These are phyloP conservation scores for Drosophila tristis DNA, from an alignment of 1,140 invertebrate genomes.

Conservation along the genomic window DNA sequence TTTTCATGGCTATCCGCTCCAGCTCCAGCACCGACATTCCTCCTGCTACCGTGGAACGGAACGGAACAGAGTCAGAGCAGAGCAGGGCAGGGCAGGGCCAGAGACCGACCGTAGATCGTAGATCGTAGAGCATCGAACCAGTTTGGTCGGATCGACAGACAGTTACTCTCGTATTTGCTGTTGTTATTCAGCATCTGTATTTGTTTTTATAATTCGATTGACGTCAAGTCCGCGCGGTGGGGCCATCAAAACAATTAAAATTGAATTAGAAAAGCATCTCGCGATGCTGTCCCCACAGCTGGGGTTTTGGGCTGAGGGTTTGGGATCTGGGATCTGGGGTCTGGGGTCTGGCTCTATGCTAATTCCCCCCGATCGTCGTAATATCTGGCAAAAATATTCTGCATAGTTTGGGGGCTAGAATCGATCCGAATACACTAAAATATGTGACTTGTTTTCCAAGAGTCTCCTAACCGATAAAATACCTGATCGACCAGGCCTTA, in stretches of 20 bases:
- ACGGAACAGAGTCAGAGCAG: constrained; percentile 1
- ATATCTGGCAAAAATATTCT: constrained; percentile 36
- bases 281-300: constrained; percentile 47
- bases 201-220: constrained; percentile 79
- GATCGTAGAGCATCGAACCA: constrained; percentile 55
- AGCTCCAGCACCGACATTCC: constrained; percentile 32
- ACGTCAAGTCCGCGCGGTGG: constrained; percentile 61
- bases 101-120: too few relatives aligned
- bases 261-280: constrained; percentile 69
- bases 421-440: constrained; percentile 5
- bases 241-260: constrained; percentile 75
- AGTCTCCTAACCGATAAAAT: constrained; percentile 27
- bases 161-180: constrained; percentile 15
- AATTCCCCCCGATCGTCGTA: constrained; percentile 46
- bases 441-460: constrained; percentile 26
- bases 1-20: constrained; percentile 37
- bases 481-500: not conserved
- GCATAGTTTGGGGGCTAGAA: constrained; percentile 13
- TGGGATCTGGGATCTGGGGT: constrained; percentile 1
- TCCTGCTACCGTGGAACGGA: constrained; percentile 8
- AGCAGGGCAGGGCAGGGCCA: not conserved
- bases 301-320: constrained; percentile 10
- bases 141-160: constrained; percentile 43
- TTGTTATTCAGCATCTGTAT: constrained; percentile 39
- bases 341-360: constrained; percentile 32